Evolutionary conservation across 2,113 vertebrate genomes (phyloP), one percentile per base, ranked within the genome.

Genomic region (Puntigrus tetrazona): DNA sequence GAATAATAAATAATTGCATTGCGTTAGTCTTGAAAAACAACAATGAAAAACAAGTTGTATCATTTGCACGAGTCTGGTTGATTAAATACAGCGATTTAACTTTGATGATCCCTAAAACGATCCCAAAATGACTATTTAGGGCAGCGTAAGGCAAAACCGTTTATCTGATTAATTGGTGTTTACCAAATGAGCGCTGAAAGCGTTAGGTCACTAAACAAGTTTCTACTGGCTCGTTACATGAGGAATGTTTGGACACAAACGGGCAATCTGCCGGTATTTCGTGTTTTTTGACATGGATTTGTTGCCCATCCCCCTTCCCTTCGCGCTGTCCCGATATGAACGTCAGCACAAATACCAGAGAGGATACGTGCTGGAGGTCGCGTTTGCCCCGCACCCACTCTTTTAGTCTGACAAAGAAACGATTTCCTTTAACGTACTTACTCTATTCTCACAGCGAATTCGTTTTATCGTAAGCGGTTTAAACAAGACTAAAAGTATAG

Each of bases 321-420:
- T 57, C 34, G 1, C 27, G n/a, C 25, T 63, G 52, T 43, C n/a
- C 13, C 7, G 22, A 6, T 9, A 22, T 29, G 55, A 7, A 20
- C 57, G 78, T 80, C 80, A 69, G 63, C 45, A 67, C 59, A 82
- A 81, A 82, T 20, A 38, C 45, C 31, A 67, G 9, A 55, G 22
- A 78, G 78, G 61, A 55, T 27, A 82, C 80, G 80, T 82, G 80
- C 29, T 34, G 2, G 22, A 55, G 22, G 16, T 16, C 78, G n/a
- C 61, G 41, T 81, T 16, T 67, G 11, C 78, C 59, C 78, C 61
- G 18, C 61, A 67, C 78, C 25, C 59, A 47, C 27, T n/a, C 7
- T 36, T 8, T n/a, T 13, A 61, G 7, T 7, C 55, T 61, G 77
- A 27, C 22, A 38, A 65, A 80, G 36, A 18, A 29, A 41, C 13